A percentile compares a stretch with the other conserved stretches of the same genome.
Evolutionary conservation across 1,140 invertebrate genomes (phyloP).

Genomic region (Diachasmimorpha longicaudata): DNA sequence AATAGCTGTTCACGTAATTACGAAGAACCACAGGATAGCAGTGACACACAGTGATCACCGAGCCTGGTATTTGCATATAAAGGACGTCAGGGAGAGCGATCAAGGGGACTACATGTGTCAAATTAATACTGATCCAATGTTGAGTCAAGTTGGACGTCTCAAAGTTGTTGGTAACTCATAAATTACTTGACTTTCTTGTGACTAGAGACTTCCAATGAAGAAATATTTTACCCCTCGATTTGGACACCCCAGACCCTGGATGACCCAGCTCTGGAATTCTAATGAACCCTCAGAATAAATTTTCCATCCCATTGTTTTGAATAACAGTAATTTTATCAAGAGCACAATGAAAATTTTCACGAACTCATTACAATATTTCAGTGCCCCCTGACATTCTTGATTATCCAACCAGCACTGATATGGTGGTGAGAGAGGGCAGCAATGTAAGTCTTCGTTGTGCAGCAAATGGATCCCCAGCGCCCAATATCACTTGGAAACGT

Average conservation of each 20-base stretch:
- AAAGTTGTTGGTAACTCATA: slow-evolving; percentile 80
- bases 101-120: slow-evolving; percentile 88
- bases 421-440: slow-evolving; percentile 83
- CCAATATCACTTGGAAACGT: slow-evolving; percentile 81
- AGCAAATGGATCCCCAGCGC: slow-evolving; percentile 79
- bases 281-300: too few relatives aligned
- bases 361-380: slow-evolving; percentile 47
- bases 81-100: slow-evolving; percentile 79
- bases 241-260: too few relatives aligned
- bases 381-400: slow-evolving; percentile 88
- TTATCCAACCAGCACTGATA: slow-evolving; percentile 83
- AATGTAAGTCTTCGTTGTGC: slow-evolving; percentile 84
- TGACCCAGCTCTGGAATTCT: too few relatives aligned
- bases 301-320: neutral
- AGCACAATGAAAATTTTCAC: too few relatives aligned
- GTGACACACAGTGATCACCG: slow-evolving; percentile 82
- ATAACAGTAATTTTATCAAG: neutral
- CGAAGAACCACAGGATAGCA: slow-evolving; percentile 84
- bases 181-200: neutral
- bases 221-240: too few relatives aligned
- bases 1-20: slow-evolving; percentile 86
- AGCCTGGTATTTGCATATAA: slow-evolving; percentile 85
- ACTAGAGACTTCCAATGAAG: too few relatives aligned
- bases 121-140: slow-evolving; percentile 92
- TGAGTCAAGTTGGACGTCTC: slow-evolving; percentile 85